Conservation (phyloP, 2,888 invertebrate species). For the Conops quadrifasciatus region DNA sequence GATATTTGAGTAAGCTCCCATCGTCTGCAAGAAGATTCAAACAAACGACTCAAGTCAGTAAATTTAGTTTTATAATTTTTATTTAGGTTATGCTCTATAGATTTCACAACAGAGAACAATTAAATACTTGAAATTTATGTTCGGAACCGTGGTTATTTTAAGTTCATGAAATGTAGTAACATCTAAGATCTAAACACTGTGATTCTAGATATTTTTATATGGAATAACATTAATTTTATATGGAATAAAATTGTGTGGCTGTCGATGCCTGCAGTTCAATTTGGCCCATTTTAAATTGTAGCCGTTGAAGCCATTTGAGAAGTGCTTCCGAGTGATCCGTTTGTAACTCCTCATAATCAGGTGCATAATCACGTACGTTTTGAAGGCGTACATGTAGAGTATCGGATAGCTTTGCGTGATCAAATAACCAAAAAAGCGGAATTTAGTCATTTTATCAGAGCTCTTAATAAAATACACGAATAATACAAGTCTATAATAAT, state of each 20-base stretch:
- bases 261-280: conserved; percentile 92
- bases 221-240: conserved; percentile 64
- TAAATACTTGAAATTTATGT: neutral
- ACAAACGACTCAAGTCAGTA: neutral
- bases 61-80: neutral
- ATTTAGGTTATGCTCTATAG: neutral
- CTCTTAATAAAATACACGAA: neutral
- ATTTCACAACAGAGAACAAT: neutral
- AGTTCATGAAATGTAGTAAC: neutral
- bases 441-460: neutral
- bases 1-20: conserved; percentile 44
- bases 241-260: conserved; percentile 88
- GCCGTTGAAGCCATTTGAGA: conserved; percentile 86
- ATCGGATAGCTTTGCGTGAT: conserved; percentile 76
- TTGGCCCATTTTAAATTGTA: conserved; percentile 98
- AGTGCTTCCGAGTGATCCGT: conserved; percentile 67
- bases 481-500: neutral
- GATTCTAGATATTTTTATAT: conserved; percentile 8
- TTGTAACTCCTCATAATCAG: conserved; percentile 65
- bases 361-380: conserved; percentile 83
- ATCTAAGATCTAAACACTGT: conserved; percentile 10
- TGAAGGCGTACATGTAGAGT: conserved; percentile 88
- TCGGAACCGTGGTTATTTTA: neutral
- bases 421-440: conserved; percentile 47
- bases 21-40: neutral